Evolutionary conservation across 1,140 invertebrate species (phyloP), one percentile per base, ranked within the genome.

Genomic region (Diorhabda sublineata): DNA sequence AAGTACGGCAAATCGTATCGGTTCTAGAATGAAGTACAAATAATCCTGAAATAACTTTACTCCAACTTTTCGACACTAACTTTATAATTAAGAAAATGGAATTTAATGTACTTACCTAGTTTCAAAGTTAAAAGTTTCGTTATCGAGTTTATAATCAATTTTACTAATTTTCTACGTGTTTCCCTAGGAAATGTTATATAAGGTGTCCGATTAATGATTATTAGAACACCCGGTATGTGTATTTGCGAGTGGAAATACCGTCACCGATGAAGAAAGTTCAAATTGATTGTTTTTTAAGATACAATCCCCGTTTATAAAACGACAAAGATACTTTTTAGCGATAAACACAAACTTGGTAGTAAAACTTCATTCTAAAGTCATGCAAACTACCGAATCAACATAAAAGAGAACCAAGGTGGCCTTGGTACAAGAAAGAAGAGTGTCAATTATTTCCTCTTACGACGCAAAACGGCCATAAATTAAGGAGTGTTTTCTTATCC

Each of bases 401-500:
- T 64, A 64, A 56, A 47, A 9, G 42, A 63, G 3, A 8, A 11
- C 63, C 63, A 64, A 52, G 63, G 63, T 64, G 63, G 63, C 63
- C 63, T 42, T 8, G 11, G 42, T 47, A 41, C 44, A 56, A 64
- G 52, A 64, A 26, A 43, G 47, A 64, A 64, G 45, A 64, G 63
- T 64, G 63, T 64, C 63, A 64, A 64, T 64, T 64, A 64, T 64
- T 64, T 64, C 44, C 45, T 47, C 41, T 0, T 26, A 26, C 45
- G 63, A 64, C 63, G 3, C n/a, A 56, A 64, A 47, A 64, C 41
- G 41, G 42, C 45, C 63, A 64, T 64, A 56, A 64, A 64, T 57
- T 64, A 64, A 41, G 63, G 63, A 64, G 63, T 64, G 63, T 64
- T 47, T 64, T 57, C 45, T 62, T 44, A 6, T 52, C 45, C 43